phyloP scores from a whole-genome alignment of 1,140 invertebrate species.

The Triops longicaudatus region DNA sequence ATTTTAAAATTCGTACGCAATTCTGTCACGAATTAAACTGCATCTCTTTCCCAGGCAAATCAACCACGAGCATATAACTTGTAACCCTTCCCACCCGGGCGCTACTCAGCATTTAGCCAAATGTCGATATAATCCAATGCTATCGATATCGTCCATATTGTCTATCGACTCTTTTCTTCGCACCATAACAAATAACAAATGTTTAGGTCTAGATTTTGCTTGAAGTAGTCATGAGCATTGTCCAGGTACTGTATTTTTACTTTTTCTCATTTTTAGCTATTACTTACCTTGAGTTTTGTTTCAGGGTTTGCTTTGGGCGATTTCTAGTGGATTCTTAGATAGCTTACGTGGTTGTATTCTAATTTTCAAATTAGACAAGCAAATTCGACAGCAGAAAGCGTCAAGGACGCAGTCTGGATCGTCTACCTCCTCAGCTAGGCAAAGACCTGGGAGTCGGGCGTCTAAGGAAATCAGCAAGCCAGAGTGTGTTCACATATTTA shows the following conservation, averaged over 20 bases:
- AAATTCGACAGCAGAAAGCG: slow-evolving; percentile 52
- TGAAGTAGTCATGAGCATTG: neutral
- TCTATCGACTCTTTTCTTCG: no score
- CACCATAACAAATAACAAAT: neutral
- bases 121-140: no score
- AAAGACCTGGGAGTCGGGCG: slow-evolving; percentile 38
- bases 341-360: slow-evolving; percentile 58
- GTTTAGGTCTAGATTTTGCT: neutral
- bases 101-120: no score
- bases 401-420: slow-evolving; percentile 43
- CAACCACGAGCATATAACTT: no score
- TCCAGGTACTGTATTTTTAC: neutral
- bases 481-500: slow-evolving; percentile 38
- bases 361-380: slow-evolving; percentile 60
- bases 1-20: no score
- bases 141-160: no score
- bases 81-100: no score
- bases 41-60: no score
- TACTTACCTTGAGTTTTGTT: slow-evolving; percentile 35
- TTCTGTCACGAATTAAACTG: no score
- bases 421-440: slow-evolving; percentile 41
- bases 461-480: slow-evolving; percentile 41
- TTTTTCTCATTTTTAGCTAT: neutral
- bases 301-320: slow-evolving; percentile 52
- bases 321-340: slow-evolving; percentile 56